phyloP scores from a whole-genome alignment of 2,888 invertebrate species.

The Dermolepida albohirtum region DNA sequence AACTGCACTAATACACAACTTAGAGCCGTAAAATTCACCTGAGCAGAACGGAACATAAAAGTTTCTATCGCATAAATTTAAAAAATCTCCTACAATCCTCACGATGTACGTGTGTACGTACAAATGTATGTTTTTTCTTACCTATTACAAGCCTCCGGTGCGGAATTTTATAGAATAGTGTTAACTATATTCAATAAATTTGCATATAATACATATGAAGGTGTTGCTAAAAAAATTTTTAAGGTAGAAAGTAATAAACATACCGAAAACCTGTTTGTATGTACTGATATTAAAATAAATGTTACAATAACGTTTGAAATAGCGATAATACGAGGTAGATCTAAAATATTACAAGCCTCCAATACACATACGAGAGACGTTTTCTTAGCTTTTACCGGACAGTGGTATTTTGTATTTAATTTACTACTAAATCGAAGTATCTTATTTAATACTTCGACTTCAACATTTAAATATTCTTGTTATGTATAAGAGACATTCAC shows the following conservation, averaged over 20 bases:
- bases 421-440: too few relatives aligned
- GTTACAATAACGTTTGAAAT: not conserved
- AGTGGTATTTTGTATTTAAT: too few relatives aligned
- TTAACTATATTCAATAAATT: conserved; percentile 6
- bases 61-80: conserved; percentile 4
- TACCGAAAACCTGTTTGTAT: not conserved
- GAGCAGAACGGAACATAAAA: conserved; percentile 5
- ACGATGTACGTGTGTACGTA: not conserved
- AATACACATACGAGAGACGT: too few relatives aligned
- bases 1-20: not conserved
- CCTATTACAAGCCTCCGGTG: too few relatives aligned
- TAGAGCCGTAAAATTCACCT: conserved; percentile 18
- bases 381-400: too few relatives aligned
- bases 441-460: too few relatives aligned
- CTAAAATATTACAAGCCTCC: too few relatives aligned
- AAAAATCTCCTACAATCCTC: not conserved
- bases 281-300: not conserved
- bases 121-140: too few relatives aligned
- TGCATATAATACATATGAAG: conserved; percentile 5
- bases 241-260: not conserved
- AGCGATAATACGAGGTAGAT: not conserved
- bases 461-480: too few relatives aligned
- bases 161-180: not conserved
- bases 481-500: too few relatives aligned
- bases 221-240: not conserved